Base-by-base conservation (phyloP, 2,113 vertebrate genomes). In the Ophiodon elongatus region DNA sequence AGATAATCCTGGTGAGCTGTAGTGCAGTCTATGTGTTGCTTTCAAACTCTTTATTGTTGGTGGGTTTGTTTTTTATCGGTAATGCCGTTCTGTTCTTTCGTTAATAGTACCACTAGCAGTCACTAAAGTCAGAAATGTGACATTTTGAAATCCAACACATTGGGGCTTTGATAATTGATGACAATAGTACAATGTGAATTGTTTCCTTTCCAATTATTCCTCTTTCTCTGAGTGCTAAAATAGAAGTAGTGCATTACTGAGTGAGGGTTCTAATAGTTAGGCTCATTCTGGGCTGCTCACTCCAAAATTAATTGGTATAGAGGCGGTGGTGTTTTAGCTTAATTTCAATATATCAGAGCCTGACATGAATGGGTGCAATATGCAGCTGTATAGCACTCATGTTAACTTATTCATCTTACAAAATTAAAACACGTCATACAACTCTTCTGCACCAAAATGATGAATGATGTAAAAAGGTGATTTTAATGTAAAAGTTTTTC, bases 171-270 rank as follows among this genome's bases (percentile, higher is more conserved):
- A 52, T 43, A 70, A 72, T 79, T 33, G 8, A n/a, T n/a, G n/a
- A n/a, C 80, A 79, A 65, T 62, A 31, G 52, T 17, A 45, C 11
- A 66, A 66, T 59, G 25, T 21, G 59, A 79, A 75, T 27, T 11
- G 33, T 54, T 59, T 69, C 43, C 23, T 77, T 52, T 74, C 25
- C 25, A 74, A 63, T 79, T 83, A 71, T 41, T 47, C 4, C 5
- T 17, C 19, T 73, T 73, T 59, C 47, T 45, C 50, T 52, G 82
- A 54, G 82, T 69, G 73, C 56, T 65, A 33, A 73, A 84, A 64
- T 65, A 47, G 39, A 81, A 70, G 70, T 82, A 82, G 60, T 79
- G 56, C 35, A 75, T 70, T 65, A 76, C 21, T 57, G 39, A 74
- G 57, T 43, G 31, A 31, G 3, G 82, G 25, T 59, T 79, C 52